Base-by-base conservation (phyloP, 2,888 invertebrate species). In the Gisinianus flammeolus region DNA sequence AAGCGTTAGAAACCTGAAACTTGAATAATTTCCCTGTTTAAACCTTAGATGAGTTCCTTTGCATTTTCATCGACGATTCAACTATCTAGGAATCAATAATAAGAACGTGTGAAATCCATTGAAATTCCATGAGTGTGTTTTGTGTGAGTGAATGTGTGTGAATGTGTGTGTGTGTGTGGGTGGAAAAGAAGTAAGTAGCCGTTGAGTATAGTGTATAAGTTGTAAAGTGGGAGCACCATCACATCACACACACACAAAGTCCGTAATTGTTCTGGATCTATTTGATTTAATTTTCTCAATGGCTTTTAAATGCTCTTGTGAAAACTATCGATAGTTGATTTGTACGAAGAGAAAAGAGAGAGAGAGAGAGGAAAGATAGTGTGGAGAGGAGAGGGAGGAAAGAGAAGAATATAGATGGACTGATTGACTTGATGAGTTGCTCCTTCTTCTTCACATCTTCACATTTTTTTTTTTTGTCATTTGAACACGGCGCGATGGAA, bases 371-470 rank as follows among this genome's bases (percentile, higher is more conserved):
- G n/a, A n/a, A n/a, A n/a, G n/a, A n/a, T n/a, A n/a, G n/a, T n/a
- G n/a, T n/a, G n/a, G n/a, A n/a, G n/a, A n/a, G 12, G 24, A 33
- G 35, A 44, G 8, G 6, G 26, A 26, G 44, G 26, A 44, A 44
- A 24, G 44, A 8, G 24, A 22, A 64, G 73, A 64, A 74, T 74
- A 74, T 66, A 74, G 73, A 74, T 74, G 58, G 73, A 74, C 73
- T 74, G 73, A 74, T 74, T 74, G 71, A 56, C 73, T 74, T 74
- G 73, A 74, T 74, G 73, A 74, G 73, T 74, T 35, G 31, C 72
- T 74, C 52, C 44, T 70, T 44, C 52, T 30, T 44, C 16, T 12
- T 16, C 44, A 44, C 67, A 28, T 12, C n/a, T 26, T 6, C 28
- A 26, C 19, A n/a, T 58, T 30, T 22, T 24, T 66, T 10, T 66